Base-by-base conservation (phyloP, 2,113 vertebrate species). In the Silurus asotus region DNA sequence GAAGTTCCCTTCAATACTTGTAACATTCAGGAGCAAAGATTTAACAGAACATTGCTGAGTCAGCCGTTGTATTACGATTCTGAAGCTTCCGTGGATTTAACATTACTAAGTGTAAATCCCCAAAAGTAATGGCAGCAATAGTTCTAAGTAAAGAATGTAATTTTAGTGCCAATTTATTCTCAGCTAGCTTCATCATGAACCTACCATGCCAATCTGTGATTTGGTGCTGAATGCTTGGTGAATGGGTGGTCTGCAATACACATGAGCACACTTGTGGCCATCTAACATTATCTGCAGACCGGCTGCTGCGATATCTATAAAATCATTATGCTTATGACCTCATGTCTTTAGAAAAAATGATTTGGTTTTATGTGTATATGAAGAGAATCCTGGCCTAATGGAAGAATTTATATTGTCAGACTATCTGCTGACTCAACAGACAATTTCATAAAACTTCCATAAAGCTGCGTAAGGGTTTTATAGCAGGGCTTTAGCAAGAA, bases 71-170 rank as follows among this genome's bases (percentile, higher is more conserved):
- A 80, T 55, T 48, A 64, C 25, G 45, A 88, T 55, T 64, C 65
- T 56, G 56, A 75, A 48, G 51, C 65, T 80, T 59, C 48, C 4
- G 20, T 48, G 45, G 67, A 78, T 61, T 79, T 75, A 77, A 45
- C 7, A 20, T 37, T 74, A 37, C 78, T 67, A 25, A 67, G 59
- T 79, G 61, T 72, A 82, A 74, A 84, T 82, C 61, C 61, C 45
- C 64, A 75, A 82, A 83, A 28, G n/a, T 19, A 4, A 76, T 77
- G 20, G 65, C 25, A 56, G 83, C 55, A 64, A 76, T 20, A 17
- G 49, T 28, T 81, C n/a, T 61, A 82, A 28, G 49, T 88, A 17
- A 80, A 79, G 51, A 83, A 79, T 81, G 58, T 81, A 8, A 67
- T 53, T 19, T 55, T 56, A 55, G 51, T 67, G 75, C 74, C 65